Evolutionary conservation across 2,797 vertebrate genomes (phyloP), one percentile per base, ranked within the genome.

Genomic region (Corythornis leucogaster): DNA sequence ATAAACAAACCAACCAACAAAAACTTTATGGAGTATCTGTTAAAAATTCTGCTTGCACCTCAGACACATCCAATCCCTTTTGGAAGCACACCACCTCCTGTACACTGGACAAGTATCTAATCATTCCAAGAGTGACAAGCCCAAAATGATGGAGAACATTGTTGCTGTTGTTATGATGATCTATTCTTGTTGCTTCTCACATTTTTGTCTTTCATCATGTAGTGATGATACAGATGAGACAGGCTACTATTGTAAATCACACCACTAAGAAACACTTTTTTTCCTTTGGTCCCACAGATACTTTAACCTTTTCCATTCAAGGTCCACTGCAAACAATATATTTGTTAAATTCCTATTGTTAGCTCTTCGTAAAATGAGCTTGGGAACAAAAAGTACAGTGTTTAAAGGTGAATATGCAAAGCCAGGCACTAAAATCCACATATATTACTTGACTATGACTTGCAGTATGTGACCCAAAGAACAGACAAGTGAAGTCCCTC

Each of bases 201-300:
- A 89, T 58, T 92, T 90, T 92, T 91, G 68, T 87, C 64, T 83
- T 94, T 80, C 54, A 87, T 93, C 71, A 46, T 43, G 38, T 30
- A 70, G 35, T 9, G 38, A 88, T 69, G 61, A 80, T 45, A 90
- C 30, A 80, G 84, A 77, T 59, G 28, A 90, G 70, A 80, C 46
- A 58, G 25, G 21, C 15, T 48, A 75, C 28, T 33, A 42, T 5
- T 66, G 31, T 92, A 96, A 91, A 93, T 75, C 77, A 88, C 30
- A 85, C 26, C 45, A 28, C n/a, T 76, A 74, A 26, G 68, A 54
- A 82, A 71, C 8, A 33, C n/a, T 48, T 8, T 4, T 10, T 4
- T 33, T 10, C 38, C 15, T 19, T 16, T 6, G 8, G 17, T 16
- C 5, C 10, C 5, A 15, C 19, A 15, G 12, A 12, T 51, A 22